Percentiles rank a stretch among this genome's conserved stretches.
Evolutionary conservation across 2,113 vertebrate genomes (phyloP).

Genomic region (Haliaeetus leucogaster): DNA sequence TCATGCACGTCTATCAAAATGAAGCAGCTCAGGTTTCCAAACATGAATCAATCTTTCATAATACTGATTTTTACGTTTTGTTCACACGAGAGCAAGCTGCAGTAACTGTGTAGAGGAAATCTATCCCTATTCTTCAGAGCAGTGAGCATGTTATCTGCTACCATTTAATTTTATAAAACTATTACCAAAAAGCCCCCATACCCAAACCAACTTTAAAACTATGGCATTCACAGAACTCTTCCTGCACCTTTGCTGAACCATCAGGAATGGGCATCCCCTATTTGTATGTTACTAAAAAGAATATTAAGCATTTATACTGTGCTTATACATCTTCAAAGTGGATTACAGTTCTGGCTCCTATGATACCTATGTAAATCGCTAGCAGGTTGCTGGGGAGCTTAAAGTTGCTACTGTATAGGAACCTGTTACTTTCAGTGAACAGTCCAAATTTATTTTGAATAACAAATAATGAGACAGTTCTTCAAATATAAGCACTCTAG

Average conservation of each 20-base stretch:
- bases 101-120: neutral
- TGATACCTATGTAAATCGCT: neutral
- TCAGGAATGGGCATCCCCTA: neutral
- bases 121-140: neutral
- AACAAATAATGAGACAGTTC: neutral
- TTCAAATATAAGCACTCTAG: neutral
- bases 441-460: neutral
- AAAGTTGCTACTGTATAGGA: neutral
- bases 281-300: neutral
- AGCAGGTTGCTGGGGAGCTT: neutral
- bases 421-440: neutral
- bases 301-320: neutral
- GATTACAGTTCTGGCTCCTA: neutral
- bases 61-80: neutral
- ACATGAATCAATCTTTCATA: neutral
- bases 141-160: neutral
- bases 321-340: neutral
- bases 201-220: neutral
- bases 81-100: neutral
- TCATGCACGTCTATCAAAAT: slow-evolving; percentile 16
- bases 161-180: neutral
- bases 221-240: neutral
- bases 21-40: slow-evolving; percentile 22
- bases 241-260: neutral
- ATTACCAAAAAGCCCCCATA: neutral